Conservation (phyloP, 2,888 invertebrate species). For the Plebejus argus region DNA sequence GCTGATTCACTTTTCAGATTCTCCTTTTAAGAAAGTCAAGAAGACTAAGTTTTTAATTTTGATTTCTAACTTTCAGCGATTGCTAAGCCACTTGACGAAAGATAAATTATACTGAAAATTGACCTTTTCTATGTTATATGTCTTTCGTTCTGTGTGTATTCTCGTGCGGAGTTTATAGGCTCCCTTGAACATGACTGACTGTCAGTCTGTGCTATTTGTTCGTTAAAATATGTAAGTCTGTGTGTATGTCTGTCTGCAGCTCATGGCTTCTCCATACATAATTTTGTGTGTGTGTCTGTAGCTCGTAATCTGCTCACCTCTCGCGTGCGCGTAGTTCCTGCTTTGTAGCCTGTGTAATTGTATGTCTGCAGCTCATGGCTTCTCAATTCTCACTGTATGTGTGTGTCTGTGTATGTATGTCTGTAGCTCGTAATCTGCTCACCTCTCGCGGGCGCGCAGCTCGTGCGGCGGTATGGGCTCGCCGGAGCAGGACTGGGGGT, state of each 20-base stretch:
- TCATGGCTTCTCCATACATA: too few relatives aligned
- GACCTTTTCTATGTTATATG: too few relatives aligned
- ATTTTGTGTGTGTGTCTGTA: conserved; percentile 42
- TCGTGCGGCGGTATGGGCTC: conserved; percentile 97
- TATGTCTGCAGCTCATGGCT: conserved; percentile 47
- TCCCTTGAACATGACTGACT: conserved; percentile 52
- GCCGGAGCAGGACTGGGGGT: conserved; percentile 98
- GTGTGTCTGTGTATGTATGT: background rate
- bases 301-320: conserved; percentile 79
- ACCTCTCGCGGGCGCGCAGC: conserved; percentile 90
- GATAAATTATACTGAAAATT: too few relatives aligned
- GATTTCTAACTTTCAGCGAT: too few relatives aligned
- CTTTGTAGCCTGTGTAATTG: too few relatives aligned
- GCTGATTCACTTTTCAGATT: too few relatives aligned
- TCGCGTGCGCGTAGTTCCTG: conserved; percentile 82
- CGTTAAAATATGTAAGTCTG: too few relatives aligned
- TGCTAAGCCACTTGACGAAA: too few relatives aligned
- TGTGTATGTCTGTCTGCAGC: conserved; percentile 45
- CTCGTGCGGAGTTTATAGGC: conserved; percentile 83
- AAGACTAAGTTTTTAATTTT: too few relatives aligned
- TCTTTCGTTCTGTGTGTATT: conserved; percentile 43
- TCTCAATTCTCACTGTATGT: background rate
- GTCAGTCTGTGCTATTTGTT: background rate
- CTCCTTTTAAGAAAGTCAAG: too few relatives aligned
- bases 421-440: conserved; percentile 66